phyloP scores from a whole-genome alignment of 2,888 invertebrate genomes.

The Epinotia nisella region DNA sequence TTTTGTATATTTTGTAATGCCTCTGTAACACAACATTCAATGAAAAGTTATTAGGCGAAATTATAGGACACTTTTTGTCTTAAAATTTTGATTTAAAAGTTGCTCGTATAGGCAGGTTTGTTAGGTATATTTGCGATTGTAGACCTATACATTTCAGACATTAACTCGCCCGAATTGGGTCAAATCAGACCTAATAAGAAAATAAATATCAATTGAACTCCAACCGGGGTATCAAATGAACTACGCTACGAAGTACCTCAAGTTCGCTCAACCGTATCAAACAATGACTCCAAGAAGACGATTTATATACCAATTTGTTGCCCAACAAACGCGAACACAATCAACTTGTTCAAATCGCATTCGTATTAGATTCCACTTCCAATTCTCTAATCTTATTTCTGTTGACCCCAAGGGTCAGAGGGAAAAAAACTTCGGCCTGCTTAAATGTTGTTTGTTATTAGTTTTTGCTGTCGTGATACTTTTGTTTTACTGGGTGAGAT shows the following conservation, averaged over 20 bases:
- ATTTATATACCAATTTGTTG: constrained; percentile 34
- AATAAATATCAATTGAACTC: neutral
- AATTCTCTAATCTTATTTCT: constrained; percentile 41
- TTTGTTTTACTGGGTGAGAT: constrained; percentile 11
- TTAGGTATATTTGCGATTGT: too few species aligned
- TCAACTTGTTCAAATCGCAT: constrained; percentile 33
- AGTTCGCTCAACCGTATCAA: neutral
- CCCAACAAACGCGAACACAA: constrained; percentile 34
- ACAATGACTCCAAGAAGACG: neutral
- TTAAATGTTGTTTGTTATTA: constrained; percentile 43
- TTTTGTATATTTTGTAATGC: too few species aligned
- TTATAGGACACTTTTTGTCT: too few species aligned
- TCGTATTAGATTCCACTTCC: constrained; percentile 41
- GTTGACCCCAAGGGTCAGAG: constrained; percentile 30
- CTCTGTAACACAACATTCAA: too few species aligned
- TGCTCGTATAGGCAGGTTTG: too few species aligned
- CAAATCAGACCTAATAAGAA: neutral
- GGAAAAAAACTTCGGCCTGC: constrained; percentile 38
- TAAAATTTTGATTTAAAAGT: too few species aligned
- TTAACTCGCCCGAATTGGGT: neutral
- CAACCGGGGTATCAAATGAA: neutral
- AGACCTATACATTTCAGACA: too few species aligned
- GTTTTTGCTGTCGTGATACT: constrained; percentile 37
- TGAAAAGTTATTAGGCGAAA: too few species aligned
- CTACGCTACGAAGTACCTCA: neutral